phyloP scores from a whole-genome alignment of 1,140 invertebrate genomes.

The Diprion similis region DNA sequence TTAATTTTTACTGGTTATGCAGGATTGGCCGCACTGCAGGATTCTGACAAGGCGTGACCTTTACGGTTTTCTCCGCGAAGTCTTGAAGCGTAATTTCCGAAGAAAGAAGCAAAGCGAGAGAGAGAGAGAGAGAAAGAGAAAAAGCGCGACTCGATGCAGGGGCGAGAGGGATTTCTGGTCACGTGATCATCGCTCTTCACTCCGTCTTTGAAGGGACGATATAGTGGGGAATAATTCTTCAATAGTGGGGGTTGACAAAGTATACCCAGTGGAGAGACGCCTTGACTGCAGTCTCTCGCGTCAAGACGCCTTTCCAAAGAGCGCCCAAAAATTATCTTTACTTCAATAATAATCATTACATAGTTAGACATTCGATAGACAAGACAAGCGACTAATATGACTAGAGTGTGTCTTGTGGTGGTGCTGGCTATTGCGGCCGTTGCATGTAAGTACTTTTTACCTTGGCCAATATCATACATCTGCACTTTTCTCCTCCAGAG shows the following conservation, averaged over 20 bases:
- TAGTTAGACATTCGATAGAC: not conserved
- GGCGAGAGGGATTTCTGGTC: not conserved
- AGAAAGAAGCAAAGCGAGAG: constrained; percentile 24
- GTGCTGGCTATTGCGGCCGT: constrained; percentile 38
- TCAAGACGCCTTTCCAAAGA: constrained; percentile 45
- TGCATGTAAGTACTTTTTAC: constrained; percentile 45
- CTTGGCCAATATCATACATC: not conserved
- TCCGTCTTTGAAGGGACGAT: constrained; percentile 30
- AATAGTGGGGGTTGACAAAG: constrained; percentile 49
- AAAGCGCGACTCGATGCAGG: constrained; percentile 27
- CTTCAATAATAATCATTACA: constrained; percentile 1
- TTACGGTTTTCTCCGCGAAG: too few species aligned
- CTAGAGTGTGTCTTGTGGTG: constrained; percentile 36
- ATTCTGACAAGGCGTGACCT: too few species aligned
- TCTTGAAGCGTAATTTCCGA: not conserved
- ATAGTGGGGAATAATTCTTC: constrained; percentile 54
- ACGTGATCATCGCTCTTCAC: not conserved
- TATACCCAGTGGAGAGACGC: constrained; percentile 49
- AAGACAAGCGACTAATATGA: constrained; percentile 31
- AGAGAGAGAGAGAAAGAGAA: constrained; percentile 38
- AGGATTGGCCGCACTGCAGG: too few species aligned
- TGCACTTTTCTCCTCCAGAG: not conserved
- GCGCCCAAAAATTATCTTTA: constrained; percentile 35
- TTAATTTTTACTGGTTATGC: too few species aligned
- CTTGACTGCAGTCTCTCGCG: constrained; percentile 49